Base-by-base conservation (phyloP, 2,888 invertebrate genomes). In the Acanthosepion pharaonis region DNA sequence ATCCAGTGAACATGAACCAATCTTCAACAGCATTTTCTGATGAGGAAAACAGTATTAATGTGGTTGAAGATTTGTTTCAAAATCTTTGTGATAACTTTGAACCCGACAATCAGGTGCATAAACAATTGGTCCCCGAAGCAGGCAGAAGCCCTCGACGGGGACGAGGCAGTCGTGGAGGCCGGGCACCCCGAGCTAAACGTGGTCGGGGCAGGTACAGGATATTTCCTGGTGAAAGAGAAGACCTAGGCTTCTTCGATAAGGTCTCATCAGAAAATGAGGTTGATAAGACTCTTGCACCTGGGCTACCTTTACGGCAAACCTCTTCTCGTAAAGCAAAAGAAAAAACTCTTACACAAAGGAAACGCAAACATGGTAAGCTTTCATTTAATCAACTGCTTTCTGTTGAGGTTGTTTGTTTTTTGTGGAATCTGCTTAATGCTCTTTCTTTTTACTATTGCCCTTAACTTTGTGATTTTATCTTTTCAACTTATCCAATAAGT, bases 281-380 rank as follows among this genome's bases (percentile, higher is more conserved):
- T 51, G 94, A 94, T 53, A 95, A 95, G 42, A 94, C 78, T 48
- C 95, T 95, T 91, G 78, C 59, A 78, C 93, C 94, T 59, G 91
- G 64, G 42, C 78, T 95, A 42, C 96, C 96, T 55, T 94, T 95
- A 0, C 95, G 96, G 93, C 96, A 96, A 78, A 95, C 96, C 18
- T 96, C 96, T 94, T 95, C 96, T 6, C 95, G 96, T 51, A 96
- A 96, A 95, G 96, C 96, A 48, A 97, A 96, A 95, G 96, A 96
- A 91, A 96, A 95, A 93, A 96, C 95, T 93, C 94, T 96, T 94
- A 95, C 96, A 59, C 94, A 55, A 95, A 95, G 94, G 94, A 95
- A 48, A 93, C 94, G 49, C 94, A 94, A 93, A 95, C 95, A 94
- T 91, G 94, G 91, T 94, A 92, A 94, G 94, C 11, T 25, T 53